phyloP scores from a whole-genome alignment of 2,797 vertebrate genomes.

The Hyperoplus immaculatus region DNA sequence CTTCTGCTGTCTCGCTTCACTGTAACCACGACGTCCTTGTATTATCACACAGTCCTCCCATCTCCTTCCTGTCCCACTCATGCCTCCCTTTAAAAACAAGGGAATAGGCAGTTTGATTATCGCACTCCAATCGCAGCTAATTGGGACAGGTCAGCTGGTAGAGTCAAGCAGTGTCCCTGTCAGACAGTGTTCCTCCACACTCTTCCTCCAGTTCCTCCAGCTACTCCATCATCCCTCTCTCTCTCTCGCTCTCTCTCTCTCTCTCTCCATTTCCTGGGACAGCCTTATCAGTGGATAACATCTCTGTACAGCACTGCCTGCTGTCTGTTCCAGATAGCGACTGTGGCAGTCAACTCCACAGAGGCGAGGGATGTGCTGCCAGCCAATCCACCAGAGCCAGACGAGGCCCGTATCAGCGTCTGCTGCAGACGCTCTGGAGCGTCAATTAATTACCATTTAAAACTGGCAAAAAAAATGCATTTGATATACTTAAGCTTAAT shows the following conservation, averaged over 20 bases:
- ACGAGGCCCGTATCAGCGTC: conserved; percentile 71
- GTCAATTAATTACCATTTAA: conserved; percentile 84
- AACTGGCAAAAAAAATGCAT: conserved; percentile 74
- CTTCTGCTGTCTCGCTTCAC: conserved; percentile 47
- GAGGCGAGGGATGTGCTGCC: conserved; percentile 72
- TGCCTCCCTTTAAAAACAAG: conserved; percentile 71
- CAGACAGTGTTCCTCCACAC: conserved; percentile 59
- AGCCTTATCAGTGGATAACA: conserved; percentile 77
- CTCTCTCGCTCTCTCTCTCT: conserved; percentile 55
- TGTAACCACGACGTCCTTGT: conserved; percentile 54
- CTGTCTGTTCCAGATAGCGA: conserved; percentile 71
- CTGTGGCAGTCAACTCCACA: conserved; percentile 63
- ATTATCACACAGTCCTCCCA: conserved; percentile 51
- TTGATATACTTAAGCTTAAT: conserved; percentile 82
- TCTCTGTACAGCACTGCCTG: conserved; percentile 70
- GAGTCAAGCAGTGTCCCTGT: conserved; percentile 76
- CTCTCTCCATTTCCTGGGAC: conserved; percentile 66
- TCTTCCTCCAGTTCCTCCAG: conserved; percentile 57
- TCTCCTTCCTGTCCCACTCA: conserved; percentile 32
- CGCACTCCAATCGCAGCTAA: conserved; percentile 79
- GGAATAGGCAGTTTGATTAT: conserved; percentile 81
- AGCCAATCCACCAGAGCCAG: conserved; percentile 69
- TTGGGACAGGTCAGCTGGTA: conserved; percentile 81
- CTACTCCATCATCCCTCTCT: conserved; percentile 34
- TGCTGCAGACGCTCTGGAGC: conserved; percentile 70